phyloP scores from a whole-genome alignment of 2,113 vertebrate genomes.

The Nettapus auritus region DNA sequence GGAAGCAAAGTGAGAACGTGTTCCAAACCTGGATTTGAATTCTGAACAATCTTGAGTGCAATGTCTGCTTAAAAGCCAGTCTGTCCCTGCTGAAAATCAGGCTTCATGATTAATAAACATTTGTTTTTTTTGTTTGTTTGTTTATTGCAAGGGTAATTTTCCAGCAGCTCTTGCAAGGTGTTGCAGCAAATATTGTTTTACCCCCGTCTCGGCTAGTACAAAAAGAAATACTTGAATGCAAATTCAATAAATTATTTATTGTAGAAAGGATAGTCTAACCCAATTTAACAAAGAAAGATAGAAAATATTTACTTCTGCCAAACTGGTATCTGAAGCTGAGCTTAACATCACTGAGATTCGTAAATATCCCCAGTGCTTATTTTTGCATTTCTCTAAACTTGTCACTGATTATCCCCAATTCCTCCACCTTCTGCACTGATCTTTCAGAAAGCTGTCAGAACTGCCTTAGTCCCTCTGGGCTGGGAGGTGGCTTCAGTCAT shows the following conservation, averaged over 20 bases:
- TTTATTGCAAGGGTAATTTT: not conserved
- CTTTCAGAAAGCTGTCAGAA: not conserved
- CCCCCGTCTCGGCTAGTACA: not conserved
- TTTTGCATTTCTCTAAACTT: not conserved
- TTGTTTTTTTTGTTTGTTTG: slow-evolving; percentile 26
- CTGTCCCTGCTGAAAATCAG: not conserved
- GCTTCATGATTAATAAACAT: not conserved
- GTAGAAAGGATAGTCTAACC: not conserved
- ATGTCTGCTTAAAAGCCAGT: not conserved
- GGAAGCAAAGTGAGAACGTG: not conserved
- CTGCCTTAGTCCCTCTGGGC: not conserved
- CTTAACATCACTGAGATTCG: not conserved
- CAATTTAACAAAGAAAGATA: not conserved
- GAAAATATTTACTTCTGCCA: slow-evolving; percentile 7
- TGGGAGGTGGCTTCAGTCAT: not conserved
- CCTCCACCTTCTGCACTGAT: not conserved
- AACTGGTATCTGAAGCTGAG: not conserved
- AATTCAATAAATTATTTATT: not conserved
- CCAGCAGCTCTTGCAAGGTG: not conserved
- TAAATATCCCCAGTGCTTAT: not conserved
- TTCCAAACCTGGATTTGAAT: slow-evolving; percentile 13
- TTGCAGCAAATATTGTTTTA: not conserved
- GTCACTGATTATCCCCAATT: not conserved
- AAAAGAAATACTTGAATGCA: not conserved
- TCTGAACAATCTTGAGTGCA: not conserved